Percentiles rank a stretch among this genome's conserved stretches.
phyloP scores from a whole-genome alignment of 2,888 invertebrate species.

The Pachymerium ferrugineum region DNA sequence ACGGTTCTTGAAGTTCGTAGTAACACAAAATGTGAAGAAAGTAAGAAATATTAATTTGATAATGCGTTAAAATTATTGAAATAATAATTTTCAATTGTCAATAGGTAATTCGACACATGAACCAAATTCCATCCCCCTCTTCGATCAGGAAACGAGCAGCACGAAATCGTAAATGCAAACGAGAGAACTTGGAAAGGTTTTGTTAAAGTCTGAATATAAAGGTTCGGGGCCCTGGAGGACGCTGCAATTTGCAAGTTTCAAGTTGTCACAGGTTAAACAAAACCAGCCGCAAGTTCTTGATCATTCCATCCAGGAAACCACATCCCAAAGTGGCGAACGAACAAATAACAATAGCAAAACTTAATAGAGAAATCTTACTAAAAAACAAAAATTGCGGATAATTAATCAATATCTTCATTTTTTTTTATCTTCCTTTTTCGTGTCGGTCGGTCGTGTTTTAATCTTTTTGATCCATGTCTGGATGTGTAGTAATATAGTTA shows the following conservation, averaged over 20 bases:
- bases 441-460: too few relatives aligned
- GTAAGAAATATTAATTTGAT: not conserved
- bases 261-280: too few relatives aligned
- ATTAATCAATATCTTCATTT: too few relatives aligned
- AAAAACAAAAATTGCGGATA: too few relatives aligned
- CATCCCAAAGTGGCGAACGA: not conserved
- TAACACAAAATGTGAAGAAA: constrained; percentile 49
- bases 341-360: too few relatives aligned
- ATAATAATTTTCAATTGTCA: not conserved
- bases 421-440: too few relatives aligned
- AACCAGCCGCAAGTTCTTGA: not conserved
- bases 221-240: too few relatives aligned
- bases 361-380: not conserved
- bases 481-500: not conserved
- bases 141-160: constrained; percentile 24
- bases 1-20: constrained; percentile 65
- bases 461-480: not conserved
- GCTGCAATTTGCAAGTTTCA: too few relatives aligned
- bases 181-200: not conserved
- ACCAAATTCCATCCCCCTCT: constrained; percentile 18
- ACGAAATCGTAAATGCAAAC: constrained; percentile 14
- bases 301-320: not conserved
- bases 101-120: constrained; percentile 23
- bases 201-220: too few relatives aligned
- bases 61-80: not conserved